Conservation (phyloP, 92 coral and sea anemone genomes). For the Metridium senile region DNA sequence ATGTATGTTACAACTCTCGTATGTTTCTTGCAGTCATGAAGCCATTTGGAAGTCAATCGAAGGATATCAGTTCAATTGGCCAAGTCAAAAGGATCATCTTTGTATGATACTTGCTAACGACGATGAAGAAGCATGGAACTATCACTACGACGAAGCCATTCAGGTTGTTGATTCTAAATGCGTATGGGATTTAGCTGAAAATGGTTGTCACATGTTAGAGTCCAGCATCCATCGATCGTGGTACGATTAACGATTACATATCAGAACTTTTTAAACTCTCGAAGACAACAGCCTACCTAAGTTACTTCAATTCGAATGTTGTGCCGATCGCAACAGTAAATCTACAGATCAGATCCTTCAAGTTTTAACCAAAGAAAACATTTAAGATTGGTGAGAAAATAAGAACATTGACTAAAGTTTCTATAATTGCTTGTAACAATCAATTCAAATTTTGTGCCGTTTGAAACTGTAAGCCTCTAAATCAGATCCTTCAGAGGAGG, state of each 20-base stretch:
- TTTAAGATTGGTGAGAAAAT: too few relatives aligned
- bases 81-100: conserved; percentile 33
- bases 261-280: conserved; percentile 22
- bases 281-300: conserved; percentile 27
- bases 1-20: conserved; percentile 26
- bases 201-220: conserved; percentile 16
- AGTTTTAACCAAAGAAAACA: too few relatives aligned
- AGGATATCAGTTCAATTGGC: conserved; percentile 27
- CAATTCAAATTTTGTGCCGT: too few relatives aligned
- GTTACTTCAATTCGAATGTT: conserved; percentile 4
- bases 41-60: conserved; percentile 4
- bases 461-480: too few relatives aligned
- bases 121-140: conserved; percentile 39
- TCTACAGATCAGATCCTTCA: not conserved
- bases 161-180: conserved; percentile 13
- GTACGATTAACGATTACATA: conserved; percentile 21
- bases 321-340: not conserved
- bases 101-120: conserved; percentile 25
- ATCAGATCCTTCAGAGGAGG: too few relatives aligned
- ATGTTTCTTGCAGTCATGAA: conserved; percentile 14
- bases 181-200: conserved; percentile 7
- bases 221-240: conserved; percentile 23
- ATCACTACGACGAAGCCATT: conserved; percentile 23
- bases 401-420: too few relatives aligned
- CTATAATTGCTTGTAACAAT: too few relatives aligned